These are phyloP conservation scores for Rallus limicola DNA, from an alignment of 2,113 vertebrate genomes.

Conservation along the genomic window DNA sequence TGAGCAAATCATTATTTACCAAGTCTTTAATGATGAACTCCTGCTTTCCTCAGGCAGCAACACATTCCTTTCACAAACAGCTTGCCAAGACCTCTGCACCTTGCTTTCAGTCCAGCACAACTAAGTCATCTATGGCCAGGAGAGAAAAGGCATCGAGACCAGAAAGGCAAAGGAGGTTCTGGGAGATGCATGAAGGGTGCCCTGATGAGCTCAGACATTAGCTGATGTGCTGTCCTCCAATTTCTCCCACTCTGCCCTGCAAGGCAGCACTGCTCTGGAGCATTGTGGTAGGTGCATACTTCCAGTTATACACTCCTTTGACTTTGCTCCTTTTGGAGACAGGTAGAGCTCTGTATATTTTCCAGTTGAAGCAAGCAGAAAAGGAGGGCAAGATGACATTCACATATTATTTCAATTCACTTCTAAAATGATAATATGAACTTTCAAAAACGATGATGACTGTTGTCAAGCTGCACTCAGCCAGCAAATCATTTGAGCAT, in stretches of 20 bases:
- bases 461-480: background rate
- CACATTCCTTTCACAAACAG: background rate
- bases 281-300: background rate
- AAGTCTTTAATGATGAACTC: background rate
- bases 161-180: background rate
- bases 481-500: background rate
- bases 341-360: background rate
- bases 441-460: background rate
- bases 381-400: background rate
- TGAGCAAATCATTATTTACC: background rate
- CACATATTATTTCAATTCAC: background rate
- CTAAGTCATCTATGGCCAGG: background rate
- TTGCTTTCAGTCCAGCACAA: background rate
- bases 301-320: background rate
- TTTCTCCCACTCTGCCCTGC: background rate
- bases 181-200: rapidly evolving
- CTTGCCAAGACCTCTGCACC: background rate
- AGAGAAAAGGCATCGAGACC: background rate
- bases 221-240: background rate
- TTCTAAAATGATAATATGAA: background rate
- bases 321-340: background rate
- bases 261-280: background rate
- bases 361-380: background rate
- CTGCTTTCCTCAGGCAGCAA: background rate
- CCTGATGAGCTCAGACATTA: background rate